Evolutionary conservation across 64 coral and sea anemone species (phyloP), one percentile per base, ranked within the genome.

Genomic region (Exaiptasia diaphana): DNA sequence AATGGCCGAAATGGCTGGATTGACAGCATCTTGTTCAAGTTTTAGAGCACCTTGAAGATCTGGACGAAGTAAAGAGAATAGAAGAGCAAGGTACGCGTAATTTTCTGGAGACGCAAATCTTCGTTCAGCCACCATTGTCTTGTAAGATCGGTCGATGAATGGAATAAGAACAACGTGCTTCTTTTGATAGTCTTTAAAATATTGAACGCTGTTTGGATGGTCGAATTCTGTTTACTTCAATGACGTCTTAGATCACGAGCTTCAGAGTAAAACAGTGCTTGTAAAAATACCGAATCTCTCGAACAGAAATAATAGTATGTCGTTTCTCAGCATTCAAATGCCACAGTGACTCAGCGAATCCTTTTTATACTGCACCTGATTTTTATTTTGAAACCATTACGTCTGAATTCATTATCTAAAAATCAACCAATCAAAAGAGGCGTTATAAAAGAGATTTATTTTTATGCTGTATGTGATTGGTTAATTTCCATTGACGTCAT

Each of bases 31-130:
- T 32, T 87, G 61, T 52, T 87, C 57, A 0, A 46, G 56, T 20
- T 43, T 27, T 1, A 94, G 28, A 15, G 53, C 71, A 2, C 67
- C 52, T 76, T 94, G 91, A 17, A 94, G 76, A 7, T 94, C 91
- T 4, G 91, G 86, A 67, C 86, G 83, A 23, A 88, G 44, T 20
- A 94, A 5, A 65, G 86, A 89, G 32, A 94, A 44, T 0, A 88
- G 60, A 53, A 89, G 18, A 7, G 86, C 73, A 26, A 94, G 38
- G 26, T 94, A 77, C 2, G 85, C 34, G 3, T 89, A 20, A 35
- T 43, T 48, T 61, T 88, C 74, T 36, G 9, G 58, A 65, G 26
- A 50, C 54, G 41, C 87, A 70, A 44, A 39, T 48, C 65, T 89
- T 94, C 35, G 84, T 45, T 73, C 69, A 25, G 61, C 41, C 3